These are phyloP conservation scores for Podarcis muralis DNA, from an alignment of 2,113 vertebrate genomes.

Conservation along the genomic window DNA sequence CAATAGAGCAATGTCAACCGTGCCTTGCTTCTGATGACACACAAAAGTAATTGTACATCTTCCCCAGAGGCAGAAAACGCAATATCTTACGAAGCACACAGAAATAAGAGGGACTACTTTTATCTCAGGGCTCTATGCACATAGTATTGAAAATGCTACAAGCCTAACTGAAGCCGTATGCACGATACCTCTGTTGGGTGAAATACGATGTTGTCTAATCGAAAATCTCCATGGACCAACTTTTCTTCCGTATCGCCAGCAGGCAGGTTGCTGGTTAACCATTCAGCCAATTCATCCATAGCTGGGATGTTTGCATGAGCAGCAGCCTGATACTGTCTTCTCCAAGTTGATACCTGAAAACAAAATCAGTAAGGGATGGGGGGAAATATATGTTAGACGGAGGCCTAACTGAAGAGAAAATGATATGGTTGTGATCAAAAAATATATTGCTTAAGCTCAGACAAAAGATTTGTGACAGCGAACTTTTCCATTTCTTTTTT, in stretches of 20 bases:
- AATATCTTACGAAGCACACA: neutral
- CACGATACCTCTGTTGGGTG: conserved; percentile 87
- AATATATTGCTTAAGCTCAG: neutral
- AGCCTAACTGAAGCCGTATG: neutral
- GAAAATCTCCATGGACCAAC: conserved; percentile 91
- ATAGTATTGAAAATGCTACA: neutral
- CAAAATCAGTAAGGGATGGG: neutral
- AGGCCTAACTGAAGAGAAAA: neutral
- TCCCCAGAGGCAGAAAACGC: accelerated
- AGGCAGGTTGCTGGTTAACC: conserved; percentile 88
- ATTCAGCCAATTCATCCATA: conserved; percentile 85
- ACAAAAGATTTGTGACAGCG: neutral
- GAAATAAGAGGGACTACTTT: neutral
- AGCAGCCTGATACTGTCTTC: conserved; percentile 86
- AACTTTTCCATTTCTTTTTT: neutral
- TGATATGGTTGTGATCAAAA: neutral
- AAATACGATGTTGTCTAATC: conserved; percentile 90
- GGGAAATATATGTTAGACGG: neutral
- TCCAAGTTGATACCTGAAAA: conserved; percentile 89
- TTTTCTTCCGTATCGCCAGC: conserved; percentile 79
- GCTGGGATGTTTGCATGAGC: conserved; percentile 84
- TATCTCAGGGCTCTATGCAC: neutral
- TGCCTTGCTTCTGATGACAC: neutral
- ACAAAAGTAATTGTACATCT: neutral
- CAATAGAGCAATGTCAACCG: neutral